A percentile compares a stretch with the other conserved stretches of the same genome.
These are phyloP conservation scores for Cercocebus atys DNA, from an alignment of 2,113 vertebrate species.

Conservation along the genomic window DNA sequence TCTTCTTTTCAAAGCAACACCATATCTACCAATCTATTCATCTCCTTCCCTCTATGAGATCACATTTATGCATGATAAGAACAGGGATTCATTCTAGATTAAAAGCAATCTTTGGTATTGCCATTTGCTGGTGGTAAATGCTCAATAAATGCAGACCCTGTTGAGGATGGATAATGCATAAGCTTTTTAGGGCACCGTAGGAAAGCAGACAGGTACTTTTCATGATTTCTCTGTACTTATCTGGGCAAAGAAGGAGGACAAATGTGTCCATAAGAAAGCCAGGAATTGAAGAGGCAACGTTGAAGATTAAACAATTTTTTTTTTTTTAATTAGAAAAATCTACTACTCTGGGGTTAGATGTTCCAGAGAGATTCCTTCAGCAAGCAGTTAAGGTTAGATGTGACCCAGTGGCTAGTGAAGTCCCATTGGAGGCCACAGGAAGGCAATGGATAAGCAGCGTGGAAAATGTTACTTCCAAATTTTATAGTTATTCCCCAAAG, in stretches of 20 bases:
- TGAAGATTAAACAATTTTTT: background rate
- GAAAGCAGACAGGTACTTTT: background rate
- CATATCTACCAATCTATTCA: background rate
- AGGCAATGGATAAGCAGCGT: background rate
- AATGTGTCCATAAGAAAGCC: background rate
- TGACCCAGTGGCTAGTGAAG: slow-evolving; percentile 21
- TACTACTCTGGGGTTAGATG: background rate
- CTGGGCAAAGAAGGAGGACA: background rate
- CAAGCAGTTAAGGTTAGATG: slow-evolving; percentile 59
- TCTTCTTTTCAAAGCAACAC: slow-evolving; percentile 19
- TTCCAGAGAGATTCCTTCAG: slow-evolving; percentile 56
- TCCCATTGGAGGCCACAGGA: background rate
- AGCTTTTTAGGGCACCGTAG: background rate
- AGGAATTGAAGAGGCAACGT: background rate
- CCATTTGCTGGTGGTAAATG: background rate
- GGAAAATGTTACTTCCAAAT: slow-evolving; percentile 66
- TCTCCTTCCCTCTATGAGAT: background rate
- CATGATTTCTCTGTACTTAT: background rate
- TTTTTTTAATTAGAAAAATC: background rate
- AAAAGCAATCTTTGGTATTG: background rate
- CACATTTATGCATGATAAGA: background rate
- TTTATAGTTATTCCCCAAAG: slow-evolving; percentile 40
- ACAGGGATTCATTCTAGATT: background rate
- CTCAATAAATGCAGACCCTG: background rate
- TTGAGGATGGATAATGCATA: background rate